These are phyloP conservation scores for Chauna torquata DNA, from an alignment of 2,113 vertebrate genomes.

Conservation along the genomic window DNA sequence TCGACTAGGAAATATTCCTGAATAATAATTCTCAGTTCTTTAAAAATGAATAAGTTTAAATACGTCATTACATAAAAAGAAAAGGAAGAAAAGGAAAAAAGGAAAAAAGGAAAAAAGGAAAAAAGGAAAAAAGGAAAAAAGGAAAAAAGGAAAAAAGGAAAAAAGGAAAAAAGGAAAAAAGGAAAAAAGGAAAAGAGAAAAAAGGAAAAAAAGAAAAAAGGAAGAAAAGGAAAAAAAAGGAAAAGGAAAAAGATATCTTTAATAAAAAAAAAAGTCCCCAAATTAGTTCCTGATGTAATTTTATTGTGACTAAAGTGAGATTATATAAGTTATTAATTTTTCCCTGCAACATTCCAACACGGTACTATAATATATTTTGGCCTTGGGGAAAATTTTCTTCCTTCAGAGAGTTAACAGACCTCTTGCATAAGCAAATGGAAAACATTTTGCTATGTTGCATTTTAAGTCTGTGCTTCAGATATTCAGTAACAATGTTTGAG, in stretches of 20 bases:
- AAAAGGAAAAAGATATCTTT: rapidly evolving
- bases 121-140: too few species aligned
- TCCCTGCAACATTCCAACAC: background rate
- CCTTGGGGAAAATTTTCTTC: background rate
- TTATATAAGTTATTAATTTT: background rate
- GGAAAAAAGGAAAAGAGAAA: too few species aligned
- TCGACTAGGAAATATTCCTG: background rate
- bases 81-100: too few species aligned
- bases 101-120: too few species aligned
- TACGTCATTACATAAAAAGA: background rate
- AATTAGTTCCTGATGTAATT: background rate
- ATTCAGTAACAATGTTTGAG: background rate
- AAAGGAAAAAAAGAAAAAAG: too few species aligned
- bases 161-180: too few species aligned
- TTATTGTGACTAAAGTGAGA: background rate
- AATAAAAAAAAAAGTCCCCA: background rate
- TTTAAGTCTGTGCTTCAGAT: slow-evolving; percentile 17
- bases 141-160: too few species aligned
- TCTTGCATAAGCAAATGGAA: background rate
- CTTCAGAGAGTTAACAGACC: background rate
- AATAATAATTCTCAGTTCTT: background rate
- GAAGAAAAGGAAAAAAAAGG: too few species aligned
- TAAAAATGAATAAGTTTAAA: background rate
- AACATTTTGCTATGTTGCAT: background rate
- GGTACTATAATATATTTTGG: background rate